Evolutionary conservation across 1,140 invertebrate genomes (phyloP), one percentile per base, ranked within the genome.

Genomic region (Epicauta chinensis): DNA sequence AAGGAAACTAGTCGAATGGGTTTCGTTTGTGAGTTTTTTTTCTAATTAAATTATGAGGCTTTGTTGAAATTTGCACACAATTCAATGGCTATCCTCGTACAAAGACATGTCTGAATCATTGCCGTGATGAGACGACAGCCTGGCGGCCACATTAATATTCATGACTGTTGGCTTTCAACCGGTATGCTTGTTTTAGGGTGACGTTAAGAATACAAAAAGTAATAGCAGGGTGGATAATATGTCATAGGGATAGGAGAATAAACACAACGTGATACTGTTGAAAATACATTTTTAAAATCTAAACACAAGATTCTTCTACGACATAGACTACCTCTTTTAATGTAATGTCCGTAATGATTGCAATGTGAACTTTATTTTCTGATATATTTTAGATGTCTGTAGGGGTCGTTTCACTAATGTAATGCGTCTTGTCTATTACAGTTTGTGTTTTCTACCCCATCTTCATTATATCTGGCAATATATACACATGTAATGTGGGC

Each of bases 341-440:
- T n/a, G n/a, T n/a, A n/a, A n/a, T n/a, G n/a, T n/a, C n/a, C n/a
- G n/a, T n/a, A n/a, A n/a, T n/a, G 23, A 23, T 23, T 23, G 23
- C 23, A 23, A 23, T 54, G 36, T 32, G 38, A 45, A 37, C 52
- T 48, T 54, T 38, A 54, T 54, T 54, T 54, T 38, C 52, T 48
- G 16, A 36, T 42, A 54, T 44, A 44, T 42, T 39, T 47, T 39
- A 39, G 12, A 41, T 14, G 13, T 39, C 51, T 32, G 29, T 34
- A 45, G 55, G 55, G 51, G 43, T 30, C 46, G 37, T 53, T 53
- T 39, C 39, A 13, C 36, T 46, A 45, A 37, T 32, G 51, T 57
- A 57, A 57, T 57, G 51, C 41, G 55, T 57, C 45, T 43, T 45
- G 46, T 46, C 55, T 57, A 57, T 57, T 57, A 53, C 45, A 30